Conservation (phyloP, 1,140 invertebrate species). For the Drosophila setifemur region DNA sequence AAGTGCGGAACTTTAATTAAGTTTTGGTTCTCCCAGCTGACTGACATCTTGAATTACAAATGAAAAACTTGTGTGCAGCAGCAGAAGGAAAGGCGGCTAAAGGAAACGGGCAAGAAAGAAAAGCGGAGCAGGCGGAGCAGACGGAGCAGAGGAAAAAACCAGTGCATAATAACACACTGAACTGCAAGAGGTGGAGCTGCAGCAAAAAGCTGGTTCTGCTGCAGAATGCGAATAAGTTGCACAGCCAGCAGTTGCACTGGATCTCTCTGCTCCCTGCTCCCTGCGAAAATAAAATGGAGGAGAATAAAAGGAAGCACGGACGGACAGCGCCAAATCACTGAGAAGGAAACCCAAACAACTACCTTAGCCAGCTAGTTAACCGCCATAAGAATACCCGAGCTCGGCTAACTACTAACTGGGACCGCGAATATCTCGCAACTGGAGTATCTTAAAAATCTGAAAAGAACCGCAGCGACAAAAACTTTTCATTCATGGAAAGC, state of each 20-base stretch:
- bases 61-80: conserved; percentile 77
- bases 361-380: conserved; percentile 34
- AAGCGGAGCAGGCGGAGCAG: conserved; percentile 18
- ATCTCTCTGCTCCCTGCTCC: not conserved
- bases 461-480: conserved; percentile 20
- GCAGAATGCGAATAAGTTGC: conserved; percentile 66
- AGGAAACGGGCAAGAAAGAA: conserved; percentile 40
- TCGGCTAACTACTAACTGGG: conserved; percentile 11
- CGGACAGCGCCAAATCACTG: conserved; percentile 22
- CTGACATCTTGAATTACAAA: conserved; percentile 81
- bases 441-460: conserved; percentile 24
- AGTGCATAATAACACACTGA: conserved; percentile 73
- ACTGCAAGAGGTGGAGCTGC: conserved; percentile 63
- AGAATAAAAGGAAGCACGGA: conserved; percentile 11
- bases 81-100: conserved; percentile 49
- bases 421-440: conserved; percentile 19
- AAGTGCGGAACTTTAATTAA: conserved; percentile 80
- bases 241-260: conserved; percentile 33
- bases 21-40: conserved; percentile 80
- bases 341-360: conserved; percentile 54
- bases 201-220: conserved; percentile 34
- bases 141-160: conserved; percentile 33
- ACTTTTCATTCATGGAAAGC: conserved; percentile 16
- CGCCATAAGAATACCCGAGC: conserved; percentile 21
- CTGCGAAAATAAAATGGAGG: not conserved